Evolutionary conservation across 2,113 vertebrate genomes (phyloP), one percentile per base, ranked within the genome.

Genomic region (Caranx melampygus): DNA sequence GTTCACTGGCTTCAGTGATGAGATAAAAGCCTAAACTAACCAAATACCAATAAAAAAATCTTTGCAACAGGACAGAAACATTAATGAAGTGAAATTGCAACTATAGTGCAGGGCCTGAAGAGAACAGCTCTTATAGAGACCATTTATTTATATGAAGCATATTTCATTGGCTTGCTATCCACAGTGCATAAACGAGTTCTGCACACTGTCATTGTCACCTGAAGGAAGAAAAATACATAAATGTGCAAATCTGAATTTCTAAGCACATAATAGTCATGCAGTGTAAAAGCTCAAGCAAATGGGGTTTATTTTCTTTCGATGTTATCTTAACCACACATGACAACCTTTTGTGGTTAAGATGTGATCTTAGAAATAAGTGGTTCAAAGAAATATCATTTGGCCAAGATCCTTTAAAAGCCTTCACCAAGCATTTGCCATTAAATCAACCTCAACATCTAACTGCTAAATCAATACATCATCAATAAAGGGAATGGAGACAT

Each of bases 401-500:
- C 42, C 5, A 13, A 80, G 45, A 45, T 26, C 74, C 55, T 63
- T 80, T 31, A 80, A 87, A 85, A 74, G 40, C 82, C 84, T 86
- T 83, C 65, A 79, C 52, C 55, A 31, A 35, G 72, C 57, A 80
- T 89, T 73, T 60, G 68, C 76, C 68, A 75, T 90, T 72, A 77
- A 87, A 84, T 81, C 70, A 15, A 77, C 45, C 40, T 57, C 66
- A 42, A n/a, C 47, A 1, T 55, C 70, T 75, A 82, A 90, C 66
- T 72, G n/a, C 68, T 86, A 81, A 90, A 87, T 91, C 88, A 81
- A 91, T 90, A 71, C 64, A 73, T 87, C 89, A 81, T 89, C 82
- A 88, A 77, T 90, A 82, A 31, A 3, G 34, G 26, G 67, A 71
- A 49, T 61, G 79, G 34, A n/a, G 74, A 81, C 69, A 37, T 76